Base-by-base conservation (phyloP, 2,113 vertebrate species). In the Calyptommatus sinebrachiatus region DNA sequence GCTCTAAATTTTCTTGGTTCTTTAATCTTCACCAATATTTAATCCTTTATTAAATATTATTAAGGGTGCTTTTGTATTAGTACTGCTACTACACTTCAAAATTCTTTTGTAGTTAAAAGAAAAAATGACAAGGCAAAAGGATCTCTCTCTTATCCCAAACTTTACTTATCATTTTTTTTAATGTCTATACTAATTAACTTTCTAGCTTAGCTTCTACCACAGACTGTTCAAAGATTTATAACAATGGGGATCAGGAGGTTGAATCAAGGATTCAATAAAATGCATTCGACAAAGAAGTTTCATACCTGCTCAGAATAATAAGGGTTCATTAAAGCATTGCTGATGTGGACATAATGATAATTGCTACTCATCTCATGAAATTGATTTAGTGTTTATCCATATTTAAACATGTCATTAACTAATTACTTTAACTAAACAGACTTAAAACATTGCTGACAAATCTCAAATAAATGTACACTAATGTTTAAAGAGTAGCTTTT, bases 201-300 rank as follows among this genome's bases (percentile, higher is more conserved):
- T 88, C 82, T 83, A 71, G 12, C 10, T 0, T 26, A 80, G 73
- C 82, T 88, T 87, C 83, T 90, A 76, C 57, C 74, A 46, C 31
- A 73, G 68, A 69, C 67, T 86, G 57, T 76, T 91, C 80, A 79
- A 87, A 89, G 88, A 89, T 89, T 90, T 90, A 92, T 90, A 90
- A 87, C 72, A 65, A 74, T 80, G 79, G 86, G 83, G 89, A 88
- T 92, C 89, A 92, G 85, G 91, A 90, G 88, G 84, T 86, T 90
- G 86, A 91, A 87, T 86, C 87, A 88, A 90, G 85, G 85, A 89
- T 91, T 91, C 91, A 90, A 90, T 88, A 89, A 86, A 90, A 90
- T 76, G 8, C 81, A 77, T 88, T 89, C 85, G 83, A 90, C 81
- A 90, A 83, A 90, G 86, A 87, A 89, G 82, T 89, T 86, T 78